A percentile compares a stretch with the other conserved stretches of the same genome.
Evolutionary conservation across 1,140 invertebrate species (phyloP).

Genomic region (Lordiphosa clarofinis): DNA sequence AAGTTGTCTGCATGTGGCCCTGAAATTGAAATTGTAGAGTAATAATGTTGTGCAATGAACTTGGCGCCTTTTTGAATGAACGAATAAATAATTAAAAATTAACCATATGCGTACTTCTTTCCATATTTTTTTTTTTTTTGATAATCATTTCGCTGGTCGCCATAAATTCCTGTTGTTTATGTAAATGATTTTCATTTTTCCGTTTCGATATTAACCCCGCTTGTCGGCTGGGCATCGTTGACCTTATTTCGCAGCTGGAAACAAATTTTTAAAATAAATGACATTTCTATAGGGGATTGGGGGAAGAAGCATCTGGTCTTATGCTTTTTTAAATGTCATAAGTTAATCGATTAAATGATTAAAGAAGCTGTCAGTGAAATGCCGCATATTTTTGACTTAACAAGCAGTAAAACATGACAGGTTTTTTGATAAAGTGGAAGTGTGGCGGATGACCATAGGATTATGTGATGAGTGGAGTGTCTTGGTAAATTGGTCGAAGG

Average conservation of each 20-base stretch:
- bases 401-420: slow-evolving; percentile 12
- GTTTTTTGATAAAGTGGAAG: background rate
- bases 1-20: slow-evolving; percentile 41
- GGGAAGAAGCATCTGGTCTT: slow-evolving; percentile 2
- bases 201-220: slow-evolving; percentile 13
- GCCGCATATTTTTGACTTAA: slow-evolving; percentile 4
- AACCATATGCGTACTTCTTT: slow-evolving; percentile 27
- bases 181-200: slow-evolving; percentile 45
- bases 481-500: no score
- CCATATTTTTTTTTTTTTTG: slow-evolving; percentile 40
- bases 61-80: slow-evolving; percentile 2
- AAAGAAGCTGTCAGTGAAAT: slow-evolving; percentile 17
- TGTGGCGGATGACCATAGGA: no score
- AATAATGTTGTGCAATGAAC: slow-evolving; percentile 8
- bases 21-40: slow-evolving; percentile 10
- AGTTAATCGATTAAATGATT: slow-evolving; percentile 42
- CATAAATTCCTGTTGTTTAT: slow-evolving; percentile 38
- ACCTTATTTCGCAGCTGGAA: slow-evolving; percentile 53
- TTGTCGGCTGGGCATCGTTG: slow-evolving; percentile 18
- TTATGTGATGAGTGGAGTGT: no score
- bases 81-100: slow-evolving; percentile 7
- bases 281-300: slow-evolving; percentile 16
- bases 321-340: slow-evolving; percentile 11
- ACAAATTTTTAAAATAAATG: slow-evolving; percentile 27
- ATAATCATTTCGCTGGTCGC: slow-evolving; percentile 40